Conservation (phyloP, 2,113 vertebrate species). For the Mobula birostris region DNA sequence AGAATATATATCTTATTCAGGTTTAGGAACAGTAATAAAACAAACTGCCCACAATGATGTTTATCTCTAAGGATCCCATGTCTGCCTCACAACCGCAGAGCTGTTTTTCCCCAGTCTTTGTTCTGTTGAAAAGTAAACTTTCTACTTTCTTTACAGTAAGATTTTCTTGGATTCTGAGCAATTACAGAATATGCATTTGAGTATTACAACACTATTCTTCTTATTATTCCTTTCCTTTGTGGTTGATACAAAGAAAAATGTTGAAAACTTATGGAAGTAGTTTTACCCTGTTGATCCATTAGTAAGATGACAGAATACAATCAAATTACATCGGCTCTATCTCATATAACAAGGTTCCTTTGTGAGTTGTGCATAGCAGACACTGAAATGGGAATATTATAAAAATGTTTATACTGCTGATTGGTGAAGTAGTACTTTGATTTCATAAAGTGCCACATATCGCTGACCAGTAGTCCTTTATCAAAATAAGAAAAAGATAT, state of each 20-base stretch:
- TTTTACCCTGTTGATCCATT: neutral
- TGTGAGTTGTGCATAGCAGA: neutral
- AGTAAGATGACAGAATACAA: neutral
- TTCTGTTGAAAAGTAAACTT: neutral
- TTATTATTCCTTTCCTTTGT: neutral
- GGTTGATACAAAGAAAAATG: neutral
- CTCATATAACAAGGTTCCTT: neutral
- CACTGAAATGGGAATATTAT: neutral
- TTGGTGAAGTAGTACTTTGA: neutral
- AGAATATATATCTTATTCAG: neutral
- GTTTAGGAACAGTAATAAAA: neutral
- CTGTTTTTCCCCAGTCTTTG: neutral
- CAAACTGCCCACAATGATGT: neutral
- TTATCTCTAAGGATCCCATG: neutral
- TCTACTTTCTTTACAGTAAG: neutral
- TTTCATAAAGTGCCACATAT: too few species aligned
- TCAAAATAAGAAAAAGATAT: neutral
- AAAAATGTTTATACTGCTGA: neutral
- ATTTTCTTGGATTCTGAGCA: neutral
- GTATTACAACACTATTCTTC: neutral
- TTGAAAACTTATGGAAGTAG: neutral
- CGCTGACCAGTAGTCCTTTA: neutral
- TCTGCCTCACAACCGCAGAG: neutral
- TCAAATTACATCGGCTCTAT: neutral
- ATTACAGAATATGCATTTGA: neutral